Base-by-base conservation (phyloP, 2,797 vertebrate genomes). In the Simalia tracyae region DNA sequence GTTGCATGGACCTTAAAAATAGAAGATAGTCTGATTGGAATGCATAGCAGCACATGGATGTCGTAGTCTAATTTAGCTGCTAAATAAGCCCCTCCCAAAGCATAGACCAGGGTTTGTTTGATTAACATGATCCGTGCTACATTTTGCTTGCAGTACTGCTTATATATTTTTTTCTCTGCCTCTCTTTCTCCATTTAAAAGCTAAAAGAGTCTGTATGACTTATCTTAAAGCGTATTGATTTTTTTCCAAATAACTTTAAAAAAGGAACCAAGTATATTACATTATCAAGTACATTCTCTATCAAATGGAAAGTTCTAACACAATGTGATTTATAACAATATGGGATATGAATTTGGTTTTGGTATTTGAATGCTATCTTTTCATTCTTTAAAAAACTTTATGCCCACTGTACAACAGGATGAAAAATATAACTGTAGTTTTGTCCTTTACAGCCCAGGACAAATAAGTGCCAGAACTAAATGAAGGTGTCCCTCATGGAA, bases 401-500 rank as follows among this genome's bases (percentile, higher is more conserved):
- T 96, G 92, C 95, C 96, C 96, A 97, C 93, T 96, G 95, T 93
- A 97, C 76, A 94, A 94, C 88, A 95, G 95, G 56, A 50, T 11
- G 50, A 26, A 66, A 97, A 95, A 91, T 97, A 94, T 97, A 97
- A 97, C 96, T 98, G 96, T 98, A 97, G 96, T 97, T 98, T 97
- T 97, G 97, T 98, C 97, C 98, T 98, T 98, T 98, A 97, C 95
- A 95, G 96, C 91, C 97, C 96, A 97, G 97, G 98, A 98, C 97
- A 98, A 98, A 98, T 98, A 98, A 98, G 98, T 98, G 98, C 98
- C 98, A 98, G 97, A 98, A 98, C 97, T 97, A 98, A 98, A 98
- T 97, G 96, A 95, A 97, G 93, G 96, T 97, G 94, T 97, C 95
- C 96, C 97, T 93, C 96, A 96, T 95, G 97, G 97, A 97, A 97